Evolutionary conservation across 2,113 vertebrate species (phyloP).

Genomic region (Ictalurus furcatus): DNA sequence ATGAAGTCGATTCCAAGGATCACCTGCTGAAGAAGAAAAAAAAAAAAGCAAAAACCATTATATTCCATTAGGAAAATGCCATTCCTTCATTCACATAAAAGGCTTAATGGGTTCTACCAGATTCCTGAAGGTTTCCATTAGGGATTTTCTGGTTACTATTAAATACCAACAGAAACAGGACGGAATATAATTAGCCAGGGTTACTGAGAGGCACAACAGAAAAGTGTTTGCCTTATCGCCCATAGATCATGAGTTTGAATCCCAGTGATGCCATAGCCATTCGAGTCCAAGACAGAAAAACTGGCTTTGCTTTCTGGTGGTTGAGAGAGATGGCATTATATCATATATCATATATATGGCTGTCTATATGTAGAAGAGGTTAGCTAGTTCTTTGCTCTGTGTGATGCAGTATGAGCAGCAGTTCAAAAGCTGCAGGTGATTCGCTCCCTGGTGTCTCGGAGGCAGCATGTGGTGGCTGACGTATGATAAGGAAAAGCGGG

Average conservation of each 20-base stretch:
- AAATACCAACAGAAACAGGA: not conserved
- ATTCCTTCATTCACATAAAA: not conserved
- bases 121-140: not conserved
- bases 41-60: not conserved
- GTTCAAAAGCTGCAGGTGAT: no score
- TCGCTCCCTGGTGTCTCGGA: not conserved
- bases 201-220: not conserved
- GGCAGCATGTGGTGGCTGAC: not conserved
- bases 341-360: no score
- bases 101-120: not conserved
- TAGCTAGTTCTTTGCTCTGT: not conserved
- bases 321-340: no score
- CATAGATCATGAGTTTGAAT: no score
- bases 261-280: no score
- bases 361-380: not conserved
- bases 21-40: not conserved
- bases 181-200: not conserved
- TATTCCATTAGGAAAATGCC: not conserved
- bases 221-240: not conserved
- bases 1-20: not conserved
- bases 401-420: no score
- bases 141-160: not conserved
- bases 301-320: no score
- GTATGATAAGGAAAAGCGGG: not conserved
- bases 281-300: no score